Evolutionary conservation across 2,888 invertebrate genomes (phyloP).

Genomic region (Polyploca ridens): DNA sequence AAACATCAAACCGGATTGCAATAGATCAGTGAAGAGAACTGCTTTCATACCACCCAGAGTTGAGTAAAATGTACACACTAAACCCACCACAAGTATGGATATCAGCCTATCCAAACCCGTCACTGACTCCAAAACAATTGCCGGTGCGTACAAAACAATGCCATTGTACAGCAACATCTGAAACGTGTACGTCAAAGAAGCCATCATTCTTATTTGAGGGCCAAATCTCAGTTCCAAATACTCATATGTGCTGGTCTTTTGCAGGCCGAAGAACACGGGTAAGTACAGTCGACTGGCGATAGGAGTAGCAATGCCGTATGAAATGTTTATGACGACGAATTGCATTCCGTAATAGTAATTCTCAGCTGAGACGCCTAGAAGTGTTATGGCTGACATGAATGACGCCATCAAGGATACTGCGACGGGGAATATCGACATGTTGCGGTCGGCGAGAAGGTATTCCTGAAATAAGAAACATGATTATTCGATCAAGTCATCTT

Average conservation of each 20-base stretch:
- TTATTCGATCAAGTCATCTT: neutral
- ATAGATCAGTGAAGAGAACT: constrained; percentile 93
- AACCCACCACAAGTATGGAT: constrained; percentile 90
- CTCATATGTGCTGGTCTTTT: constrained; percentile 95
- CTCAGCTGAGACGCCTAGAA: constrained; percentile 95
- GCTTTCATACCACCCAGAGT: constrained; percentile 96
- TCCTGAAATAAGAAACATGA: constrained; percentile 82
- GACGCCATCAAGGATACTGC: constrained; percentile 97
- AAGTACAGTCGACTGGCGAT: constrained; percentile 91
- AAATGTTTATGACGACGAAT: constrained; percentile 90
- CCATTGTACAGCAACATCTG: constrained; percentile 97
- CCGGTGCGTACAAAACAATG: constrained; percentile 96
- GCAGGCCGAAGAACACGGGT: constrained; percentile 93
- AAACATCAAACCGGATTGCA: constrained; percentile 94
- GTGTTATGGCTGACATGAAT: constrained; percentile 95
- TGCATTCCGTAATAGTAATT: constrained; percentile 93
- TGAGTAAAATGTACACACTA: constrained; percentile 94
- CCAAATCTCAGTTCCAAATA: constrained; percentile 96
- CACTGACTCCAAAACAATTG: constrained; percentile 94
- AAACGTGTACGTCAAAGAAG: constrained; percentile 92
- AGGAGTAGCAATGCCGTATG: constrained; percentile 90
- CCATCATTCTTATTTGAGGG: constrained; percentile 88
- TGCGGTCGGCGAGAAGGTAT: constrained; percentile 92
- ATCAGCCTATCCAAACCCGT: constrained; percentile 90
- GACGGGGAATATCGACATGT: constrained; percentile 92